These are phyloP conservation scores for Caenorhabditis inopinata DNA, from an alignment of 1,140 invertebrate species.

Conservation along the genomic window DNA sequence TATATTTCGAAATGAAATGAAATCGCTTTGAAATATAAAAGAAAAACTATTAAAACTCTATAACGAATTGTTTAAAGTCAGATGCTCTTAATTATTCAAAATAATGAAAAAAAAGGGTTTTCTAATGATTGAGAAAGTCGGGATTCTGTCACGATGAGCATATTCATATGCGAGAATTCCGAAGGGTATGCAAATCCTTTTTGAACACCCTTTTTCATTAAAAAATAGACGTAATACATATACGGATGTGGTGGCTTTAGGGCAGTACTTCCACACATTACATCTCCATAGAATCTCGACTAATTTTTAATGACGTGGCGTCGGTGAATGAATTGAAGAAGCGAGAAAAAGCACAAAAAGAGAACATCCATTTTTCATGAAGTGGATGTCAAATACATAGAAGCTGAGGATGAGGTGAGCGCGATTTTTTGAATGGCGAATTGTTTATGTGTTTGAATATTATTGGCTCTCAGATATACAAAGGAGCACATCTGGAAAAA, in stretches of 20 bases:
- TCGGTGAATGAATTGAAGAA: background rate
- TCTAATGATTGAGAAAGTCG: no score
- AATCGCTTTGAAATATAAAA: no score
- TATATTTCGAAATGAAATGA: no score
- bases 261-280: background rate
- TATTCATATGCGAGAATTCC: background rate
- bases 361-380: background rate
- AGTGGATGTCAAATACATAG: conserved; percentile 18
- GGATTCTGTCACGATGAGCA: no score
- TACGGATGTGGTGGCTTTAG: background rate
- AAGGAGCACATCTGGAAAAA: no score
- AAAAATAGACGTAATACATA: background rate
- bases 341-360: background rate
- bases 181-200: background rate
- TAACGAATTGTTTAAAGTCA: no score
- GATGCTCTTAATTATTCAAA: no score
- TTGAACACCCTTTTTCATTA: background rate
- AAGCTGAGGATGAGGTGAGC: background rate
- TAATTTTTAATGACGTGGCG: conserved; percentile 31
- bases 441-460: background rate
- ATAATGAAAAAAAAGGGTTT: no score
- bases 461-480: no score
- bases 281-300: background rate
- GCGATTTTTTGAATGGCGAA: background rate
- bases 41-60: no score